Evolutionary conservation across 2,888 invertebrate genomes (phyloP).

Genomic region (Mechanitis mazaeus): DNA sequence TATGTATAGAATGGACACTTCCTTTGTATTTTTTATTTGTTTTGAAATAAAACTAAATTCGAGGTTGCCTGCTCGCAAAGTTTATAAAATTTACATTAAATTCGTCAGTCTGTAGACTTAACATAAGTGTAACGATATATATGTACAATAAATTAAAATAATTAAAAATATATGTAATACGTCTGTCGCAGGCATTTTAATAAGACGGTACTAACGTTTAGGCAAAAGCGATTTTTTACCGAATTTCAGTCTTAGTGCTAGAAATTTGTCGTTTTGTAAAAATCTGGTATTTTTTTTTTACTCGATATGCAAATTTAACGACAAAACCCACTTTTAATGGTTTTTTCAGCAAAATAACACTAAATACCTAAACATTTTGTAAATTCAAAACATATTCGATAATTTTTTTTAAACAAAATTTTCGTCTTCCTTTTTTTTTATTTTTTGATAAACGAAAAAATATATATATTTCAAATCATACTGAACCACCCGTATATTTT

Average conservation of each 20-base stretch:
- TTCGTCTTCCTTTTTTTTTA: neutral
- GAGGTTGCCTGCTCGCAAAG: conserved; percentile 30
- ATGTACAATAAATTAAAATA: neutral
- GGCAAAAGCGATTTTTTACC: conserved; percentile 55
- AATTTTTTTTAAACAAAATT: neutral
- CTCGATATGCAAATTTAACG: conserved; percentile 31
- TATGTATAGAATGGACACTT: conserved; percentile 47
- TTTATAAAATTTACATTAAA: conserved; percentile 20
- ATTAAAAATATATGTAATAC: neutral
- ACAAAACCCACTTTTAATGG: conserved; percentile 16
- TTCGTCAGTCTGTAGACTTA: conserved; percentile 19
- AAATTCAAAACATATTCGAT: neutral
- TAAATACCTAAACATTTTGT: neutral
- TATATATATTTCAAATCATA: conserved; percentile 15
- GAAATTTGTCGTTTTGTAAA: conserved; percentile 46
- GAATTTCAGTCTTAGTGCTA: conserved; percentile 73
- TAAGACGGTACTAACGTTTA: conserved; percentile 41
- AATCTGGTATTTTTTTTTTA: conserved; percentile 21
- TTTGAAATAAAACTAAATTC: conserved; percentile 39
- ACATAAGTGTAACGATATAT: neutral
- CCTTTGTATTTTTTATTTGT: conserved; percentile 23
- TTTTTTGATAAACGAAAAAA: neutral
- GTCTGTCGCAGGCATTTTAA: conserved; percentile 30
- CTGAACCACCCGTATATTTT: conserved; percentile 68
- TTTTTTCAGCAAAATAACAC: conserved; percentile 2